These are phyloP conservation scores for Germaria angustata DNA, from an alignment of 2,888 invertebrate genomes.

Conservation along the genomic window DNA sequence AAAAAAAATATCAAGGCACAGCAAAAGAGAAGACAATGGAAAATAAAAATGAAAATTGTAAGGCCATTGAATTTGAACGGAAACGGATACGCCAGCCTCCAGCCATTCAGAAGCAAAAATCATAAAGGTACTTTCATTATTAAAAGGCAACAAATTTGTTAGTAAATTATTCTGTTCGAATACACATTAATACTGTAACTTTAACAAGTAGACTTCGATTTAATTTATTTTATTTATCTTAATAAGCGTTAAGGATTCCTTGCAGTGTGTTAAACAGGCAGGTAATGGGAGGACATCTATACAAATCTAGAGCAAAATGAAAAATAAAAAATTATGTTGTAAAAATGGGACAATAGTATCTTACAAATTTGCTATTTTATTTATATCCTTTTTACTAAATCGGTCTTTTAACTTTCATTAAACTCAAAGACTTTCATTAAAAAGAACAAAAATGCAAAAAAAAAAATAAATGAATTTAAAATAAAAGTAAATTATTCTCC, in stretches of 20 bases:
- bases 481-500: slow-evolving; percentile 29
- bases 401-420: too few relatives aligned
- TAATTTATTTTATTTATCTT: not conserved
- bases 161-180: slow-evolving; percentile 35
- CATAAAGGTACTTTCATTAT: slow-evolving; percentile 54
- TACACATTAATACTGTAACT: not conserved
- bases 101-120: slow-evolving; percentile 49
- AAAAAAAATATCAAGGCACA: slow-evolving; percentile 8
- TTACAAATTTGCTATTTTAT: slow-evolving; percentile 54
- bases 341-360: slow-evolving; percentile 9
- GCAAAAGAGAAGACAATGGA: slow-evolving; percentile 34
- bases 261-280: not conserved
- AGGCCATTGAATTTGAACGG: slow-evolving; percentile 63
- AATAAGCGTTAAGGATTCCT: not conserved
- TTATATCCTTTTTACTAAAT: slow-evolving; percentile 36
- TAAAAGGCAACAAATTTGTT: slow-evolving; percentile 53
- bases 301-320: slow-evolving; percentile 7
- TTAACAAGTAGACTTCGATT: not conserved
- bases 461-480: not conserved
- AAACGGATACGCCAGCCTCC: slow-evolving; percentile 68
- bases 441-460: not conserved
- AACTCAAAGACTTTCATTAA: slow-evolving; percentile 22
- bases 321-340: slow-evolving; percentile 6
- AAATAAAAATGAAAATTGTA: slow-evolving; percentile 21
- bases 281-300: not conserved